These are phyloP conservation scores for Mixornis gularis DNA, from an alignment of 2,113 vertebrate species.

Conservation along the genomic window DNA sequence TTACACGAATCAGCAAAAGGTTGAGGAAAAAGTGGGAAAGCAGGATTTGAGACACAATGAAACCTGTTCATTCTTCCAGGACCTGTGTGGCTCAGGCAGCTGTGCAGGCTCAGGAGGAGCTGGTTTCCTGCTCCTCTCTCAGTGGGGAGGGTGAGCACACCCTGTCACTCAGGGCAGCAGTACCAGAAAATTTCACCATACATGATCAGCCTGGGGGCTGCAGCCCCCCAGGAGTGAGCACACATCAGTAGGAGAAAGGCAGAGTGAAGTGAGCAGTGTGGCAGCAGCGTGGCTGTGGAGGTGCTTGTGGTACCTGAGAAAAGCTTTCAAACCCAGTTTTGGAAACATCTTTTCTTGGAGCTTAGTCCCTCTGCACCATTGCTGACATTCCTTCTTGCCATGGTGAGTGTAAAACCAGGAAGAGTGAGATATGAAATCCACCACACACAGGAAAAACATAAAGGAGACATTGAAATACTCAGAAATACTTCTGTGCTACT, in stretches of 20 bases:
- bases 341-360: background rate
- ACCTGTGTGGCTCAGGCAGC: too few species aligned
- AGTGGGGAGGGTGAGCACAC: background rate
- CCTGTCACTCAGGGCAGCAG: background rate
- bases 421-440: background rate
- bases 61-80: background rate
- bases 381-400: background rate
- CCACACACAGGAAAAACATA: background rate
- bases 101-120: background rate
- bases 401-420: accelerated
- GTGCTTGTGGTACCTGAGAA: accelerated
- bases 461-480: background rate
- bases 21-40: background rate
- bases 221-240: accelerated
- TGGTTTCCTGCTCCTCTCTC: background rate
- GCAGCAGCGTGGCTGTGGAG: accelerated
- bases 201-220: background rate
- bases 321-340: background rate
- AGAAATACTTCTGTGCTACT: background rate
- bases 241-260: accelerated
- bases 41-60: background rate
- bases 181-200: accelerated
- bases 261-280: accelerated
- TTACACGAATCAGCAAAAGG: background rate
- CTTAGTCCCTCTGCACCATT: background rate